Evolutionary conservation across 1,140 invertebrate genomes (phyloP).

Genomic region (Heliconius himera): DNA sequence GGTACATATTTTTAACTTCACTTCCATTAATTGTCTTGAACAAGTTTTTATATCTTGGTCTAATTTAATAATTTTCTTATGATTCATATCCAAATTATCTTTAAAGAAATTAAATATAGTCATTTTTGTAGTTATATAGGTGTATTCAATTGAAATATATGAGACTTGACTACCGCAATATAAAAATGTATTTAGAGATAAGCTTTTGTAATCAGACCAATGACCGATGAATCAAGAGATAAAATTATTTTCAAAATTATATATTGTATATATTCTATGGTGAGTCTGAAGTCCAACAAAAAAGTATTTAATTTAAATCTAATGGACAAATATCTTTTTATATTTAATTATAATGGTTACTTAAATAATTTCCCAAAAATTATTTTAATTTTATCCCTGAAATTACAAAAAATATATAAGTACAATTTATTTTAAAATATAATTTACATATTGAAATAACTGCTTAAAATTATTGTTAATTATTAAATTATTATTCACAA

Average conservation of each 20-base stretch:
- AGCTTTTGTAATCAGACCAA: constrained; percentile 8
- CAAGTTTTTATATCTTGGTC: constrained; percentile 49
- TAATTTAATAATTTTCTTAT: constrained; percentile 50
- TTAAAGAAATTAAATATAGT: constrained; percentile 39
- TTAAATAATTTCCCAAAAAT: too few species aligned
- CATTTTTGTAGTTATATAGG: constrained; percentile 14
- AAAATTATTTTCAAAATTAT: background rate
- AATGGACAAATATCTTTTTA: too few species aligned
- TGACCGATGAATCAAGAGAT: background rate
- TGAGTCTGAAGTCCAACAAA: background rate
- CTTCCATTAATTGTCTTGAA: constrained; percentile 43
- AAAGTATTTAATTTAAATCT: too few species aligned
- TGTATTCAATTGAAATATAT: too few species aligned
- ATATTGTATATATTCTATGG: background rate
- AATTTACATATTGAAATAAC: too few species aligned
- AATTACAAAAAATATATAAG: background rate
- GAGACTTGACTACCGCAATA: background rate
- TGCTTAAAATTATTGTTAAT: background rate
- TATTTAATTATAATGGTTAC: too few species aligned
- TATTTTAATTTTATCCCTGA: too few species aligned
- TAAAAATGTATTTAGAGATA: constrained; percentile 5
- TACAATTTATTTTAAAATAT: too few species aligned
- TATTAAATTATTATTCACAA: background rate
- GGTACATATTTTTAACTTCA: constrained; percentile 53
- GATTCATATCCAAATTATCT: constrained; percentile 47